Base-by-base conservation (phyloP, 2,113 vertebrate genomes). In the Myrmecophaga tridactyla region DNA sequence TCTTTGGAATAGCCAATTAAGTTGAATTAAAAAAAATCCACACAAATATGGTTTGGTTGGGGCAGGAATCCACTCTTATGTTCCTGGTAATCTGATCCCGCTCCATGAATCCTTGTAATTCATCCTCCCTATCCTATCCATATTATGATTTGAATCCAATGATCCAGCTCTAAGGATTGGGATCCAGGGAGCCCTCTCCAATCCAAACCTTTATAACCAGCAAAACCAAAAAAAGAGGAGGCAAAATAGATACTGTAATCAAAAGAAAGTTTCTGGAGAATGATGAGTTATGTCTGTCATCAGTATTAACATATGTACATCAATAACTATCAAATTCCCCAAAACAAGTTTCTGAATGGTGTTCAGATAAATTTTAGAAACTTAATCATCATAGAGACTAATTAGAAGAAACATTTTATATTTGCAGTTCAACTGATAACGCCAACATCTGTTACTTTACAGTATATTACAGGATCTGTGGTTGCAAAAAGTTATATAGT, bases 151-250 rank as follows among this genome's bases (percentile, higher is more conserved):
- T 99, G 99, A 99, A 99, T 99, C 99, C 99, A 99, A 99, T 99
- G 99, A 99, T 99, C 99, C 99, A 99, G 99, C 99, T 99, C 99
- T 99, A 99, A 99, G 99, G 99, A 99, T 99, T 99, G 99, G 99
- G 99, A 99, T 99, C 99, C 99, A 99, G 99, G 99, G 99, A 99
- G 99, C 99, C 99, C 99, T 99, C 99, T 99, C 99, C 99, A 99
- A 99, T 99, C 99, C 99, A 99, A 99, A 99, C 99, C 99, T 99
- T 99, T 99, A 99, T 99, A 99, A 99, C 99, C 99, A 99, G 99
- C 99, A 99, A 99, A 99, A 99, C 99, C 99, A 99, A 99, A 99
- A 99, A 99, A 99, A 99, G 99, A 99, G 99, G 99, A 99, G 99
- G 99, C 99, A 99, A 99, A 99, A 99, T 99, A 99, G 99, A 99